phyloP scores from a whole-genome alignment of 2,113 vertebrate genomes.

The Pithys albifrons region DNA sequence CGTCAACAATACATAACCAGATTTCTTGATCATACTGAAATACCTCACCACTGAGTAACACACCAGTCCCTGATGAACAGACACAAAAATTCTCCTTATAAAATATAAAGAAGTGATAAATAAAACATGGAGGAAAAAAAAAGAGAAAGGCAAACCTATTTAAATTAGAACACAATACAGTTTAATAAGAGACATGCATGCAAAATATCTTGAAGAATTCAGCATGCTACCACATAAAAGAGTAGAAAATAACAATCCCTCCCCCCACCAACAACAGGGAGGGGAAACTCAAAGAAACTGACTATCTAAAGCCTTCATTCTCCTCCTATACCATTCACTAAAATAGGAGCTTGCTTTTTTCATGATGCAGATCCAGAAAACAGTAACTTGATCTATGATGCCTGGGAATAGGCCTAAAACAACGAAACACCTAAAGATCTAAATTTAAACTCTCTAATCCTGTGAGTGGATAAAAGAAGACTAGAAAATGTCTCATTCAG shows the following conservation, averaged over 20 bases:
- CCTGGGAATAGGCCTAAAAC: background rate
- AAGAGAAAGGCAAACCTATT: background rate
- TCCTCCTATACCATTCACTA: background rate
- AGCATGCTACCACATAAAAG: background rate
- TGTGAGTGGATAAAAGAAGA: slow-evolving; percentile 13
- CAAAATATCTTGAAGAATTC: background rate
- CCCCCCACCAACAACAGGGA: background rate
- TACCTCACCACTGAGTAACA: background rate
- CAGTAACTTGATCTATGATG: background rate
- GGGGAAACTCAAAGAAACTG: background rate
- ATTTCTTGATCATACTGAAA: background rate
- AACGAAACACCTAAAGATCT: slow-evolving; percentile 17
- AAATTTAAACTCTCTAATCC: background rate
- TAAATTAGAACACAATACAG: background rate
- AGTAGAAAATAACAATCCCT: background rate
- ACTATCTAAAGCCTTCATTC: background rate
- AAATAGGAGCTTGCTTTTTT: background rate
- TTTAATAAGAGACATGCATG: background rate
- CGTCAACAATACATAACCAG: background rate
- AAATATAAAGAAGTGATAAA: slow-evolving; percentile 23
- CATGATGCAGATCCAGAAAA: background rate
- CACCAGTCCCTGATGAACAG: background rate
- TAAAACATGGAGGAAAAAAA: background rate
- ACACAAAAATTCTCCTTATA: background rate
- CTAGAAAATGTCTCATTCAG: slow-evolving; percentile 17